These are phyloP conservation scores for Sebastes trivittatus DNA, from an alignment of 2,797 vertebrate genomes.

Conservation along the genomic window DNA sequence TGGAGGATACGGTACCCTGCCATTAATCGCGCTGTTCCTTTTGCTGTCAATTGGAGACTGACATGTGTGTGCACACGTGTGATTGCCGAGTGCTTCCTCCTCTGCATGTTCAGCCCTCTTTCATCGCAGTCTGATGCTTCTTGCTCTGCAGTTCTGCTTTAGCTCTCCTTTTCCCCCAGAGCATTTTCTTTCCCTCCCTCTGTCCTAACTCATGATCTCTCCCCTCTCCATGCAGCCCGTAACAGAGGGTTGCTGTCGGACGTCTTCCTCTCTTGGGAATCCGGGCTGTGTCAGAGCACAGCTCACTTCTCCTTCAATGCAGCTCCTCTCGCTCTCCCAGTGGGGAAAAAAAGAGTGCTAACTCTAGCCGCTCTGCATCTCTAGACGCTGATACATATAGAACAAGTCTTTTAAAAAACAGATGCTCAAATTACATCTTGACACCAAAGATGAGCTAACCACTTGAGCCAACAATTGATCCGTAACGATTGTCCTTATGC, in stretches of 20 bases:
- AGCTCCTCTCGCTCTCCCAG: constrained; percentile 6
- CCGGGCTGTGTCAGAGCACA: constrained; percentile 2
- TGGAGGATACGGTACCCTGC: constrained; percentile 44
- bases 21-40: constrained; percentile 55
- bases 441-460: neutral
- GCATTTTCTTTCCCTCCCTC: neutral
- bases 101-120: neutral
- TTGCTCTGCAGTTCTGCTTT: neutral
- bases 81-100: neutral
- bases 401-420: constrained; percentile 13
- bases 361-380: neutral
- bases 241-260: constrained; percentile 39
- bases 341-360: neutral
- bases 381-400: neutral
- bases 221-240: neutral
- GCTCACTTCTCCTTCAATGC: constrained; percentile 35
- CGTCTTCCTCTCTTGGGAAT: constrained; percentile 27
- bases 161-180: neutral
- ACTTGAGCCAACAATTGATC: constrained; percentile 6
- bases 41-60: constrained; percentile 8
- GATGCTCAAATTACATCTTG: constrained; percentile 4
- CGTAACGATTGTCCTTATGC: neutral
- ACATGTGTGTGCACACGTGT: constrained; percentile 16
- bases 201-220: neutral
- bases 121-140: neutral